Base-by-base conservation (phyloP, 1,140 invertebrate genomes). In the Triops longicaudatus region DNA sequence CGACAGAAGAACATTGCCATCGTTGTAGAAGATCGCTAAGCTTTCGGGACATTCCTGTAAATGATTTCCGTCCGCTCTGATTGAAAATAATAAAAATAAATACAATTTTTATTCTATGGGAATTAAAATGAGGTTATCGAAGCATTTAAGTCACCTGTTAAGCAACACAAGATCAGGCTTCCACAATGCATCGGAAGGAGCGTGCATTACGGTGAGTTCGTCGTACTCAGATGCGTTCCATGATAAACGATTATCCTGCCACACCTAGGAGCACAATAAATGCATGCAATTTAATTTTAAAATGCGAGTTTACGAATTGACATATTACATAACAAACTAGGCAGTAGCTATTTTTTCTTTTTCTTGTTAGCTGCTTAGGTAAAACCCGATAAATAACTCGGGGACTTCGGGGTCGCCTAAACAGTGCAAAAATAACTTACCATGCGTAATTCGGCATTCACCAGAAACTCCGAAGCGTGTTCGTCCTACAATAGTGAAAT, bases 171-270 rank as follows among this genome's bases (percentile, higher is more conserved):
- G 85, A 82, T 91, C 88, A 1, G 90, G 90, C 80, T 88, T 87
- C 90, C 90, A 91, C 73, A 91, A 83, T 84, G 90, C 89, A 80
- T 89, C 86, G 78, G 87, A 85, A 0, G 87, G 87, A 77, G 91
- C 81, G 80, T 88, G 86, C 28, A 90, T 82, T 63, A 81, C 79
- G 3, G 81, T 81, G 6, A 90, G 82, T 73, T 87, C 87, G 11
- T 88, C 89, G 79, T 90, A 91, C 12, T 89, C 85, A 0, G 81
- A 82, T 0, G 85, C 79, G 80, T 90, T 88, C 90, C 90, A 91
- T 74, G 85, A 86, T 1, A 90, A 83, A 77, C 89, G 88, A 73
- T 90, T 87, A 81, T 91, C 90, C 27, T 80, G 85, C 90, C 90
- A 91, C 9, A 78, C 75, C 89, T 93, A 79, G n/a, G 80, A 27